Percentiles rank a stretch among this genome's conserved stretches.
Evolutionary conservation across 2,797 vertebrate species (phyloP).

Genomic region (Galagoides demidoff): DNA sequence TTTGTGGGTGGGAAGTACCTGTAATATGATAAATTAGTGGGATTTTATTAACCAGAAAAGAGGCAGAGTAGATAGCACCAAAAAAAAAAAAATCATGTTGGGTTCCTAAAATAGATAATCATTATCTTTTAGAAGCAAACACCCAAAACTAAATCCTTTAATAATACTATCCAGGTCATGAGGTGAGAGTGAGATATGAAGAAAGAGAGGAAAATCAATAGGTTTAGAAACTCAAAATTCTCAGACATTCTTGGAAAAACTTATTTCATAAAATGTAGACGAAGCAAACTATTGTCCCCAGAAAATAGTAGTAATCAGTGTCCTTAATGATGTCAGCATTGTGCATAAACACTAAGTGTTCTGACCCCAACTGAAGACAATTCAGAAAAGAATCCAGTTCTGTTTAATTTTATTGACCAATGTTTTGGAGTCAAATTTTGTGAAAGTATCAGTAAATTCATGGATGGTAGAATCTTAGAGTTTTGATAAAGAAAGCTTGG

Average conservation of each 20-base stretch:
- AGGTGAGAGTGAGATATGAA: neutral
- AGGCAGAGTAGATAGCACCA: neutral
- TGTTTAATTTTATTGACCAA: neutral
- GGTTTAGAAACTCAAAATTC: slow-evolving; percentile 45
- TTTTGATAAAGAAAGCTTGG: neutral
- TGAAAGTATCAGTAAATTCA: neutral
- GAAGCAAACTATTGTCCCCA: slow-evolving; percentile 11
- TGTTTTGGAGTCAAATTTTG: slow-evolving; percentile 30
- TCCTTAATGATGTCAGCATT: neutral
- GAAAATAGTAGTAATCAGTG: neutral
- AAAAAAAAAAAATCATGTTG: neutral
- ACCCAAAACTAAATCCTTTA: neutral
- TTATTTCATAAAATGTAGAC: slow-evolving; percentile 18
- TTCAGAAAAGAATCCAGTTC: neutral
- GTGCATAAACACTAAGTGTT: neutral
- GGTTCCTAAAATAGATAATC: neutral
- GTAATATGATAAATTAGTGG: neutral
- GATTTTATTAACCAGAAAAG: neutral
- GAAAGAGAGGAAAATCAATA: slow-evolving; percentile 8
- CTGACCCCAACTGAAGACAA: neutral
- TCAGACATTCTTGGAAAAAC: slow-evolving; percentile 41
- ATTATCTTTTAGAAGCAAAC: slow-evolving; percentile 36
- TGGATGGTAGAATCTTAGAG: neutral
- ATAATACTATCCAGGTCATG: neutral
- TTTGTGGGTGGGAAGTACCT: neutral